Conservation (phyloP, 1,140 invertebrate genomes). For the Eumaeus atala region DNA sequence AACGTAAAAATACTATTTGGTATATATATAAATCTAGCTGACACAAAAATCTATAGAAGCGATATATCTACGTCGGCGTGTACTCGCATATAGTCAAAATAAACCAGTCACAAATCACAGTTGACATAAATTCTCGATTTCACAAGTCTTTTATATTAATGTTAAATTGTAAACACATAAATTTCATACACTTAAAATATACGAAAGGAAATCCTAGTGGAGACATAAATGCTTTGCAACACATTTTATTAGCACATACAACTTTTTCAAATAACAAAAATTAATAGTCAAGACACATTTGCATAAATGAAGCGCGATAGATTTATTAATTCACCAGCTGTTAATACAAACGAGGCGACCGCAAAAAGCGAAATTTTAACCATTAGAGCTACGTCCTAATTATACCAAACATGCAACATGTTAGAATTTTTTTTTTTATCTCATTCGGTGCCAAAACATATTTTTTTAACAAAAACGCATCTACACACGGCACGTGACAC, state of each 20-base stretch:
- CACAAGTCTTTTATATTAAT: slow-evolving; percentile 67
- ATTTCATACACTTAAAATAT: slow-evolving; percentile 50
- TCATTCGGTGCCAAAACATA: slow-evolving; percentile 7
- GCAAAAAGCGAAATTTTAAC: background rate
- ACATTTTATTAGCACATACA: slow-evolving; percentile 11
- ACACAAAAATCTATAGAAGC: slow-evolving; percentile 67
- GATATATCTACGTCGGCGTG: slow-evolving; percentile 58
- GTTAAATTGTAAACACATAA: slow-evolving; percentile 55
- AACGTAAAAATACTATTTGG: slow-evolving; percentile 73
- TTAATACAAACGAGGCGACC: slow-evolving; percentile 2
- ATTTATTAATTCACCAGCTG: background rate
- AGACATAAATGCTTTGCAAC: slow-evolving; percentile 52
- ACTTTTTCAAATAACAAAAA: background rate
- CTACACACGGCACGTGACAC: slow-evolving; percentile 13
- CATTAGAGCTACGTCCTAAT: slow-evolving; percentile 5
- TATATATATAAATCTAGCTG: slow-evolving; percentile 67
- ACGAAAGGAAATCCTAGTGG: slow-evolving; percentile 37
- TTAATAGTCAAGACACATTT: slow-evolving; percentile 27
- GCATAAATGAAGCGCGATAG: slow-evolving; percentile 14
- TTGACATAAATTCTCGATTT: slow-evolving; percentile 72
- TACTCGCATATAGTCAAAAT: slow-evolving; percentile 67
- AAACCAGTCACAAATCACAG: slow-evolving; percentile 73
- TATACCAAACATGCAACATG: slow-evolving; percentile 4
- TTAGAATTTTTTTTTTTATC: background rate
- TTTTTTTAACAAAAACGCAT: slow-evolving; percentile 6